phyloP scores from a whole-genome alignment of 2,888 invertebrate genomes.

The Phlogophora meticulosa region DNA sequence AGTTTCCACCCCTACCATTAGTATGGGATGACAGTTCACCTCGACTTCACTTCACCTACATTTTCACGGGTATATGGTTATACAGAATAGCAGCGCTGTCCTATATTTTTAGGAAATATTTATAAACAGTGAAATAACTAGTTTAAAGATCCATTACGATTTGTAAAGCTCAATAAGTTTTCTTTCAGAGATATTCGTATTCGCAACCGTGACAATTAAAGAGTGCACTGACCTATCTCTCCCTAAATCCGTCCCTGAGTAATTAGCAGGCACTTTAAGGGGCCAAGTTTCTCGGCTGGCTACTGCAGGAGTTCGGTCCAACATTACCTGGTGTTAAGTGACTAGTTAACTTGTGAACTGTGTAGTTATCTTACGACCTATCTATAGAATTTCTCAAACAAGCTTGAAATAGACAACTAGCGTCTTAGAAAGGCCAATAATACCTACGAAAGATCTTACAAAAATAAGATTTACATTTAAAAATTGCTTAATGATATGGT shows the following conservation, averaged over 20 bases:
- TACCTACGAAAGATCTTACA: background rate
- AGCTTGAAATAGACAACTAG: background rate
- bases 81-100: too few species aligned
- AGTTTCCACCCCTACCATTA: too few species aligned
- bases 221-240: background rate
- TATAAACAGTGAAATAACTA: too few species aligned
- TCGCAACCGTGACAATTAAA: background rate
- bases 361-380: slow-evolving; percentile 27
- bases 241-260: slow-evolving; percentile 27
- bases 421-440: background rate
- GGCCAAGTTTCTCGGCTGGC: slow-evolving; percentile 29
- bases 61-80: too few species aligned
- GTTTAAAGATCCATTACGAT: background rate
- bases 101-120: too few species aligned
- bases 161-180: background rate
- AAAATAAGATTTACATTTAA: too few species aligned
- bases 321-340: slow-evolving; percentile 38
- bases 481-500: too few species aligned
- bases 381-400: background rate
- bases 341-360: slow-evolving; percentile 23
- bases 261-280: slow-evolving; percentile 42
- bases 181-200: background rate
- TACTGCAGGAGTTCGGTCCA: slow-evolving; percentile 33
- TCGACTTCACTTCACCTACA: too few species aligned
- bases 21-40: too few species aligned